Conservation (phyloP, 2,888 invertebrate species). For the Troglohyphantes excavatus region DNA sequence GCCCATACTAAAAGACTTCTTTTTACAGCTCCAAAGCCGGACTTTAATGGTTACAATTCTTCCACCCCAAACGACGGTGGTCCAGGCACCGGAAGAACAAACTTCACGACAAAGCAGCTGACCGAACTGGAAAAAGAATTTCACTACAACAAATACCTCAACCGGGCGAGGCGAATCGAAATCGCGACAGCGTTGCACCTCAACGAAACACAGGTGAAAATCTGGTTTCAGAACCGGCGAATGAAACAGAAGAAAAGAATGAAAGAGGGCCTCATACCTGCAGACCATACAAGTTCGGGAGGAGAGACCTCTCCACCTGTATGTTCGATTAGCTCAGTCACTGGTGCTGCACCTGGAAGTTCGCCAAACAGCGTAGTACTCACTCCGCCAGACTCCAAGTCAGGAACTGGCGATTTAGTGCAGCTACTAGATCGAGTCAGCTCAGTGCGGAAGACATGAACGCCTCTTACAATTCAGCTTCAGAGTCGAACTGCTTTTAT, state of each 20-base stretch:
- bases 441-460: conserved; percentile 35
- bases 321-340: conserved; percentile 43
- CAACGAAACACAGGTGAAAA: conserved; percentile 94
- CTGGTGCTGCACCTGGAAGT: conserved; percentile 49
- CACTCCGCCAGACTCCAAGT: conserved; percentile 61
- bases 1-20: not conserved
- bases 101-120: conserved; percentile 99
- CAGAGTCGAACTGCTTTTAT: conserved; percentile 24
- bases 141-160: conserved; percentile 99
- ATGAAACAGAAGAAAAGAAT: conserved; percentile 99
- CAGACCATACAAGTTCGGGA: conserved; percentile 63
- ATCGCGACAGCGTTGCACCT: conserved; percentile 97
- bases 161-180: conserved; percentile 97
- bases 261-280: conserved; percentile 93
- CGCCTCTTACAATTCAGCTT: conserved; percentile 43
- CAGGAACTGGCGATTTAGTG: conserved; percentile 55
- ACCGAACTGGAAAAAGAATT: conserved; percentile 99
- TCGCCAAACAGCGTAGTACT: conserved; percentile 66
- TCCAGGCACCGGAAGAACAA: conserved; percentile 91
- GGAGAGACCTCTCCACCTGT: conserved; percentile 67
- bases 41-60: conserved; percentile 69
- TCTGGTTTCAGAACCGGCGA: conserved; percentile 99
- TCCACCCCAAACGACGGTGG: conserved; percentile 52
- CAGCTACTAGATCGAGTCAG: not conserved
- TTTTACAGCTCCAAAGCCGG: conserved; percentile 52